These are phyloP conservation scores for Lanius collurio DNA, from an alignment of 2,113 vertebrate genomes.

Conservation along the genomic window DNA sequence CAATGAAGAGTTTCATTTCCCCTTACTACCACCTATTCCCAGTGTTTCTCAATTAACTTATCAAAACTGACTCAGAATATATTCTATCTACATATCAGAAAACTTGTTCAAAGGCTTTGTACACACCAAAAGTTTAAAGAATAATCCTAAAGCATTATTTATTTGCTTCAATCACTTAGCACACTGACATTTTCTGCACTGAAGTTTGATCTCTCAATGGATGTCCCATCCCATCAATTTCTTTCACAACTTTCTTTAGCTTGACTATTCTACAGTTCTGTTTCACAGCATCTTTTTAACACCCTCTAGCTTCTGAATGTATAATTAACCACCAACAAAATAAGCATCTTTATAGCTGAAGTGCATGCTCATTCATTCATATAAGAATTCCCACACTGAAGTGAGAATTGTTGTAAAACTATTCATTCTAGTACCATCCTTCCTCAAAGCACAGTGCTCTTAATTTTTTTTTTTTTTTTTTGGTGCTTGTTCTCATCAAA, in stretches of 20 bases:
- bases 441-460: neutral
- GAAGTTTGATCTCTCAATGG: neutral
- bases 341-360: neutral
- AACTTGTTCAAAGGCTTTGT: neutral
- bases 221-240: neutral
- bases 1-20: neutral
- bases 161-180: neutral
- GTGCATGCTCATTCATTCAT: neutral
- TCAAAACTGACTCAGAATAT: neutral
- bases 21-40: neutral
- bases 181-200: neutral
- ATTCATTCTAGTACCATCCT: neutral
- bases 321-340: neutral
- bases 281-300: neutral
- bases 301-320: neutral
- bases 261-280: neutral
- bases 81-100: neutral
- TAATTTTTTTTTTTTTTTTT: neutral
- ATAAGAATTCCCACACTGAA: neutral
- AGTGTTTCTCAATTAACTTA: neutral
- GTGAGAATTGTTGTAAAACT: neutral
- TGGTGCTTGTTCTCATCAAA: neutral
- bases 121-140: neutral
- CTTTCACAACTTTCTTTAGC: neutral
- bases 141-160: neutral